Evolutionary conservation across 64 coral and sea anemone species (phyloP).

Genomic region (Pachyseris speciosa): DNA sequence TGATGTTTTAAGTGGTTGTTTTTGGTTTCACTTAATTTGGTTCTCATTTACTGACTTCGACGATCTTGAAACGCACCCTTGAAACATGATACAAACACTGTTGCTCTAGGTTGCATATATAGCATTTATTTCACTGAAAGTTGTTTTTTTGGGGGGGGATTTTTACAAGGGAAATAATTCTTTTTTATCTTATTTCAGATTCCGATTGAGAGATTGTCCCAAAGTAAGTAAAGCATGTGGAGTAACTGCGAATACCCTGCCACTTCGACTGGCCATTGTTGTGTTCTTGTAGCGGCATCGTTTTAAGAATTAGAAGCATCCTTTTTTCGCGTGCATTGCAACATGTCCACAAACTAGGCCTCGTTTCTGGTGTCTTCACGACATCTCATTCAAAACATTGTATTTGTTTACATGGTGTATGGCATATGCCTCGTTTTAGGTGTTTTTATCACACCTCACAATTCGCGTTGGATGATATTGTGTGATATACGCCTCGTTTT

Average conservation of each 20-base stretch:
- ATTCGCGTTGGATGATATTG: not conserved
- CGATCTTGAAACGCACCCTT: too few species aligned
- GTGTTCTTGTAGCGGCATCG: too few species aligned
- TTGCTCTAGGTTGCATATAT: too few species aligned
- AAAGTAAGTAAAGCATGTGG: not conserved
- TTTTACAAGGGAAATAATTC: too few species aligned
- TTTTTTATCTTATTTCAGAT: not conserved
- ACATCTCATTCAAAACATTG: not conserved
- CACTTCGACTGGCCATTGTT: too few species aligned
- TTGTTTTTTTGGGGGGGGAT: too few species aligned
- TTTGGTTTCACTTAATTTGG: too few species aligned
- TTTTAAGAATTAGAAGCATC: not conserved
- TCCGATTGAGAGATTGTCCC: not conserved
- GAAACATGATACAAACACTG: too few species aligned
- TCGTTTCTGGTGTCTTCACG: not conserved
- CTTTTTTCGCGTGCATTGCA: not conserved
- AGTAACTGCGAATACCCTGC: too few species aligned
- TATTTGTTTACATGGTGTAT: not conserved
- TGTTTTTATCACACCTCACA: not conserved
- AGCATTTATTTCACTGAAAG: too few species aligned
- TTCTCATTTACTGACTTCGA: too few species aligned
- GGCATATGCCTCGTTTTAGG: not conserved
- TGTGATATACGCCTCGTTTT: not conserved
- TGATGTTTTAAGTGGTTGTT: too few species aligned
- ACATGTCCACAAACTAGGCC: not conserved